These are phyloP conservation scores for Drosophila bocqueti DNA, from an alignment of 1,140 invertebrate species.

Conservation along the genomic window DNA sequence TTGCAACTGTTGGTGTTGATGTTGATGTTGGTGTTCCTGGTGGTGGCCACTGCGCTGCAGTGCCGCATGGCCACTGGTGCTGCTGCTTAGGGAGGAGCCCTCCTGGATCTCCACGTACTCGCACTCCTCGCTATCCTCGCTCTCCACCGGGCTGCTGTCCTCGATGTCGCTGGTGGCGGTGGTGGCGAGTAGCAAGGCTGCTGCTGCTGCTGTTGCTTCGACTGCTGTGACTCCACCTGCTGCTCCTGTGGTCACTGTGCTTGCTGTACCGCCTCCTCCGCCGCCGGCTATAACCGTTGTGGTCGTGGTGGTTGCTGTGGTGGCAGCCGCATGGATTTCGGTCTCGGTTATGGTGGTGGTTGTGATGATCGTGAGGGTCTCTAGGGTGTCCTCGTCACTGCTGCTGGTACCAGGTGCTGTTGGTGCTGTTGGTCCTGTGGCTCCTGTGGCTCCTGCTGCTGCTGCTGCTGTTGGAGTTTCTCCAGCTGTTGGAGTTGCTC, in stretches of 20 bases:
- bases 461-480: slow-evolving; percentile 20
- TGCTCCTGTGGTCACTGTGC: slow-evolving; percentile 23
- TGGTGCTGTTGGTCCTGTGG: slow-evolving; percentile 31
- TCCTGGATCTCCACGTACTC: slow-evolving; percentile 51
- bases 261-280: slow-evolving; percentile 31
- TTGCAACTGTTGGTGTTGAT: slow-evolving; percentile 44
- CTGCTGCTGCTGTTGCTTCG: slow-evolving; percentile 2
- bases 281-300: slow-evolving; percentile 47
- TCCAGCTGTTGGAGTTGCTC: slow-evolving; percentile 7
- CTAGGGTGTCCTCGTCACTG: slow-evolving; percentile 50
- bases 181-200: background rate
- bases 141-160: slow-evolving; percentile 35
- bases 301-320: slow-evolving; percentile 53
- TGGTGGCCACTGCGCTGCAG: slow-evolving; percentile 39
- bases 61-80: slow-evolving; percentile 53
- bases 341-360: slow-evolving; percentile 69
- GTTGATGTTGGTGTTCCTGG: slow-evolving; percentile 28
- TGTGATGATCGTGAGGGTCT: slow-evolving; percentile 67
- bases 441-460: slow-evolving; percentile 28
- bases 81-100: slow-evolving; percentile 23
- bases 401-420: slow-evolving; percentile 42
- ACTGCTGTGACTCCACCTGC: background rate
- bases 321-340: slow-evolving; percentile 47
- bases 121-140: slow-evolving; percentile 37
- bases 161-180: slow-evolving; percentile 42